A percentile compares a stretch with the other conserved stretches of the same genome.
Evolutionary conservation across 2,797 vertebrate genomes (phyloP).

Genomic region (Melanotaenia nigrans): DNA sequence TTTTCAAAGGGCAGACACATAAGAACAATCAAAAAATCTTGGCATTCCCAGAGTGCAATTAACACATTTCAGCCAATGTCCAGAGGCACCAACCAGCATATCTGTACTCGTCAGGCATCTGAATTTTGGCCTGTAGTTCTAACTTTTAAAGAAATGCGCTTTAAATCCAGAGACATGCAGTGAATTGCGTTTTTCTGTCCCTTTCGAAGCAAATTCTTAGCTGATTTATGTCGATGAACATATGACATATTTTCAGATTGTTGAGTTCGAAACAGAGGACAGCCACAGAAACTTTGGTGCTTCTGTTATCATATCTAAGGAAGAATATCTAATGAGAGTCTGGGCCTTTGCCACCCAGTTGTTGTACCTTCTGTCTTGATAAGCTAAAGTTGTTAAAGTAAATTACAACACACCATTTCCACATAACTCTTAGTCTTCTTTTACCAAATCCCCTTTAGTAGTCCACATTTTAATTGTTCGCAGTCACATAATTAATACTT

Average conservation of each 20-base stretch:
- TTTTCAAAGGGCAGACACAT: neutral
- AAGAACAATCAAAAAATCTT: neutral
- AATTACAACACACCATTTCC: neutral
- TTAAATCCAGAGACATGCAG: neutral
- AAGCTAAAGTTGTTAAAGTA: constrained; percentile 4
- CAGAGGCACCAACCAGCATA: neutral
- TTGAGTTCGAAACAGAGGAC: neutral
- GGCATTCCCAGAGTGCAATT: neutral
- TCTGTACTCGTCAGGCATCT: neutral
- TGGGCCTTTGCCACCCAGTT: neutral
- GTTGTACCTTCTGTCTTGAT: neutral
- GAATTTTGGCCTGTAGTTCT: neutral
- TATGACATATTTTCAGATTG: neutral
- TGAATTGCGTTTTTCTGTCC: constrained; percentile 11
- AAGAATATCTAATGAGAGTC: neutral
- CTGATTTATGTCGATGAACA: neutral
- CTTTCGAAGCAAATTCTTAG: neutral
- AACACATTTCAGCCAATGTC: neutral
- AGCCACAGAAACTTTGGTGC: neutral
- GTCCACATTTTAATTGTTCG: constrained; percentile 10
- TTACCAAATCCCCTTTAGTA: neutral
- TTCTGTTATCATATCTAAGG: constrained; percentile 3
- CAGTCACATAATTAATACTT: constrained; percentile 46
- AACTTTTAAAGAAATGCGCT: neutral
- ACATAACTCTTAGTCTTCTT: neutral